These are phyloP conservation scores for Heliconius charithonia DNA, from an alignment of 2,888 invertebrate genomes.

Conservation along the genomic window DNA sequence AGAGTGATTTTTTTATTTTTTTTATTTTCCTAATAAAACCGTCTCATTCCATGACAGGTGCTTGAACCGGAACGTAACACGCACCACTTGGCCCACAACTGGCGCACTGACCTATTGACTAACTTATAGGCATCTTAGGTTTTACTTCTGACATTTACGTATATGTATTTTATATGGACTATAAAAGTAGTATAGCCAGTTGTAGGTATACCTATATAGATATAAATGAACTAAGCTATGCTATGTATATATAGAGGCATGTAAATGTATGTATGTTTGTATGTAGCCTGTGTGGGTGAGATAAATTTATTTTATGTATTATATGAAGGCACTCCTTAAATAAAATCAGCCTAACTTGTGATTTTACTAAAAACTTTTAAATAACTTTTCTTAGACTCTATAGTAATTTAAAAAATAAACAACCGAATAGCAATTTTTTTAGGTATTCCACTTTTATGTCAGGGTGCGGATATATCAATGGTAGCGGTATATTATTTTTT, in stretches of 20 bases:
- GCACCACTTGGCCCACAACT: slow-evolving; percentile 60
- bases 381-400: too few relatives aligned
- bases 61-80: slow-evolving; percentile 60
- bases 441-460: too few relatives aligned
- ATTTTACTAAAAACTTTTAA: too few relatives aligned
- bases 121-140: slow-evolving; percentile 18
- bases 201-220: background rate
- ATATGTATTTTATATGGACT: background rate
- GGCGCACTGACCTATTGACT: slow-evolving; percentile 52
- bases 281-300: too few relatives aligned
- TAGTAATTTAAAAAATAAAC: too few relatives aligned
- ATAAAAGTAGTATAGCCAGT: background rate
- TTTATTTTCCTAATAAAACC: background rate
- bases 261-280: background rate
- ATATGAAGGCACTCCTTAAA: too few relatives aligned
- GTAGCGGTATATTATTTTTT: too few relatives aligned
- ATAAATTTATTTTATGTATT: too few relatives aligned
- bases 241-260: background rate
- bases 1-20: background rate
- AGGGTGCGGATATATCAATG: too few relatives aligned
- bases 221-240: background rate
- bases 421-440: too few relatives aligned
- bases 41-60: slow-evolving; percentile 34
- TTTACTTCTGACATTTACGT: slow-evolving; percentile 7
- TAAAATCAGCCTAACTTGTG: too few relatives aligned